Base-by-base conservation (phyloP, 1,140 invertebrate species). In the Heliconius hewitsoni region DNA sequence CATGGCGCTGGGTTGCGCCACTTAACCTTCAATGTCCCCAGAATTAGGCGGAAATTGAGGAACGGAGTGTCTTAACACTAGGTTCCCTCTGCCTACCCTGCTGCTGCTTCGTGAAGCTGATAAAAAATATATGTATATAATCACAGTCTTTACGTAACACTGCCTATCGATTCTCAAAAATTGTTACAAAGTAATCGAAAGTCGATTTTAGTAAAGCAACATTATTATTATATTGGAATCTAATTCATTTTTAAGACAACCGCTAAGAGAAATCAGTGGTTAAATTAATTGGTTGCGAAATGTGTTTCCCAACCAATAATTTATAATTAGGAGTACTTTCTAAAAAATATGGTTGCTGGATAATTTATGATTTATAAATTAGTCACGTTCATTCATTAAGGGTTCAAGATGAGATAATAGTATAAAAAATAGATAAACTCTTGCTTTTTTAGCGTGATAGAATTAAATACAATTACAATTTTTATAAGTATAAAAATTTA, bases 131-230 rank as follows among this genome's bases (percentile, higher is more conserved):
- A 74, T 34, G 5, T 34, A 74, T 52, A 75, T 75, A 75, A 75
- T 60, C 30, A 27, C 57, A 11, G n/a, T 75, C 55, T 18, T 75
- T 75, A 34, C 74, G 55, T 66, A 60, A 75, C 23, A 66, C 23
- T 3, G 57, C 23, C n/a, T 27, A 9, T 66, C 57, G 30, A 16
- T 66, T 66, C 60, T 66, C 9, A 8, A 66, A 0, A 66, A 66
- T 66, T 27, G 13, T 13, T 66, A 66, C 60, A 66, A 66, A 66
- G n/a, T 27, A 66, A 66, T 30, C 60, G n/a, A n/a, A n/a, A n/a
- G n/a, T n/a, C n/a, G 60, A 66, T 66, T 66, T 16, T 66, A 66
- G 23, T 66, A 66, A 11, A 66, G 9, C 60, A 66, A 66, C 30
- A 66, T 66, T 66, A 16, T 11, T 66, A 13, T 30, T 30, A 66